Base-by-base conservation (phyloP, 2,113 vertebrate genomes). In the Xiphias gladius region DNA sequence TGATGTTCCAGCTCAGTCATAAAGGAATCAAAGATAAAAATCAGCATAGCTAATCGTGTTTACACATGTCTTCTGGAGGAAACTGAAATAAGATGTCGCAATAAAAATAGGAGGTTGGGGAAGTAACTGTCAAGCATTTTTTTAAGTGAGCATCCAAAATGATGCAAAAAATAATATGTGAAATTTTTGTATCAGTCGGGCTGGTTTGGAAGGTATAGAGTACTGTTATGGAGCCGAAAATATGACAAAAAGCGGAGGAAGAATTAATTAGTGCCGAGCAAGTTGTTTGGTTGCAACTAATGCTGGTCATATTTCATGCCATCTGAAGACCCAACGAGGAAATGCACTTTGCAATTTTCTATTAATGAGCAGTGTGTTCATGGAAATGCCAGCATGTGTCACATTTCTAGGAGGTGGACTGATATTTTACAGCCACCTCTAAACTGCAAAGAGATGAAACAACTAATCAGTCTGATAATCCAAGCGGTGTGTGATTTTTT, bases 11-110 rank as follows among this genome's bases (percentile, higher is more conserved):
- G 67, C 66, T 68, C 57, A 50, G 63, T 66, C 35, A 54, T 57
- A 46, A 79, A 80, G 13, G 30, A 74, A 70, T 59, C 20, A 66
- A 59, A 71, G 64, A 79, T 61, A 32, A 55, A 80, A 73, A 70
- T 83, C 65, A 75, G 59, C 79, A 74, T 0, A n/a, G 41, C 22
- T 82, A 66, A 88, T 83, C 19, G 0, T 64, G 76, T 85, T 90
- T 76, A 64, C 64, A 52, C 10, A 0, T 12, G 3, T 67, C 71
- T 58, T 61, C 41, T 7, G 41, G 61, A 80, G 41, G 35, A 76
- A 73, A 78, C 43, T 17, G 39, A 57, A 63, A 72, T 7, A 57
- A 30, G 43, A 57, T 35, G 55, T 66, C 61, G 50, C 46, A 52
- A 67, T 39, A 65, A 64, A 83, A 26, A 11, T 22, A 59, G 24